A percentile compares a stretch with the other conserved stretches of the same genome.
These are phyloP conservation scores for Icerya purchasi DNA, from an alignment of 2,888 invertebrate genomes.

Conservation along the genomic window DNA sequence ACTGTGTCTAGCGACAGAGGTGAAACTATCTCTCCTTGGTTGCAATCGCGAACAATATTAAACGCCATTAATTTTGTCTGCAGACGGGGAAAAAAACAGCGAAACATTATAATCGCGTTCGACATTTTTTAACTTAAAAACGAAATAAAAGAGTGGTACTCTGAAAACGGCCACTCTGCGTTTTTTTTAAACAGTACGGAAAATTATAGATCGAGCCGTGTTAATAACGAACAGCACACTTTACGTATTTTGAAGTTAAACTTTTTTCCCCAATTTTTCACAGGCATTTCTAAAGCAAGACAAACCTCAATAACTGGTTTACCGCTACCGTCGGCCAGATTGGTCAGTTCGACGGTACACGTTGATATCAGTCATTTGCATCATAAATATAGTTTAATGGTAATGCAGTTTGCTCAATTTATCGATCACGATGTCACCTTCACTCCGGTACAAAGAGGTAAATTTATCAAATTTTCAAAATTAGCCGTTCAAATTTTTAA, in stretches of 20 bases:
- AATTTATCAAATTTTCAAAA: slow-evolving; percentile 6
- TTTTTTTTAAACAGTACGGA: no score
- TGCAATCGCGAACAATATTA: no score
- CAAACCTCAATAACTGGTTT: slow-evolving; percentile 48
- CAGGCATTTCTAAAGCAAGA: slow-evolving; percentile 59
- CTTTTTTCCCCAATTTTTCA: slow-evolving; percentile 13
- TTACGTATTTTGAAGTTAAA: neutral
- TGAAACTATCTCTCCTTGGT: no score
- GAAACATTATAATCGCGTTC: no score
- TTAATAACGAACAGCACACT: neutral
- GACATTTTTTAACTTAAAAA: no score
- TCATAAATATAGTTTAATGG: slow-evolving; percentile 68
- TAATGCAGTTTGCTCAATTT: slow-evolving; percentile 89
- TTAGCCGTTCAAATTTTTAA: neutral
- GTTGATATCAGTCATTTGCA: slow-evolving; percentile 79
- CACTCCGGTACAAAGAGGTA: slow-evolving; percentile 75
- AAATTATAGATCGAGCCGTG: no score
- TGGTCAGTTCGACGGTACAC: slow-evolving; percentile 70
- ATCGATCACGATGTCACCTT: slow-evolving; percentile 85
- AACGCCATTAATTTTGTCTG: no score
- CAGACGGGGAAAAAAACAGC: no score
- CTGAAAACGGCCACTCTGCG: no score
- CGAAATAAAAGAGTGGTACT: no score
- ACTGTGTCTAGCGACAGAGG: no score
- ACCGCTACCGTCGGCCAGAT: slow-evolving; percentile 61